Evolutionary conservation across 2,888 invertebrate species (phyloP), one percentile per base, ranked within the genome.

Genomic region (Brenthis daphne): DNA sequence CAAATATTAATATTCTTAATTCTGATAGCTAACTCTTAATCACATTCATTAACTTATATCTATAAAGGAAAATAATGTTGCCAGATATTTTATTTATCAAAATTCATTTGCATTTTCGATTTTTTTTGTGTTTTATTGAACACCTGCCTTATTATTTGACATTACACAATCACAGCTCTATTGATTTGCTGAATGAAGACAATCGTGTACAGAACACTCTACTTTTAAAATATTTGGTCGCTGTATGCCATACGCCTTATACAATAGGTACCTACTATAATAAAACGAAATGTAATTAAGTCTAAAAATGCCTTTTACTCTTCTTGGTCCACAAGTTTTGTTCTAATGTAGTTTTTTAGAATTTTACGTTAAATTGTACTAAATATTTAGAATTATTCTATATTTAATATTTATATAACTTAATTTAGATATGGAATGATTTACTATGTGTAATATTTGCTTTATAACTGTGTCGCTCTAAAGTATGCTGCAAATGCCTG

Each of bases 151-250:
- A 29, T 29, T 29, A 3, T 11, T 43, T 43, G 8, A 43, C 11
- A 43, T 43, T 43, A 43, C 37, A n/a, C 1, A n/a, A 60, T 60
- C 60, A 50, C 33, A 63, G 16, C 14, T 63, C 33, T 63, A 63
- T 8, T n/a, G 33, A 50, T 60, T 50, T n/a, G 50, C 11, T 60
- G 24, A 60, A 11, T 50, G 60, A 33, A 50, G 60, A 60, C 50
- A 50, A 33, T 60, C 37, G 37, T 43, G 29, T 60, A 60, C n/a
- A 50, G n/a, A 50, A 37, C 16, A 66, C 50, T 54, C 51, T 48
- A 20, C 57, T 66, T 29, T 68, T 74, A 77, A 79, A 80, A 82
- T 87, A 87, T 88, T 88, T 88, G 88, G 88, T 88, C 81, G 87
- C 87, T 87, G 86, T 87, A 88, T 87, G 83, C 80, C 80, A 72